These are phyloP conservation scores for Caenorhabditis parvicauda DNA, from an alignment of 2,888 invertebrate species.

Conservation along the genomic window DNA sequence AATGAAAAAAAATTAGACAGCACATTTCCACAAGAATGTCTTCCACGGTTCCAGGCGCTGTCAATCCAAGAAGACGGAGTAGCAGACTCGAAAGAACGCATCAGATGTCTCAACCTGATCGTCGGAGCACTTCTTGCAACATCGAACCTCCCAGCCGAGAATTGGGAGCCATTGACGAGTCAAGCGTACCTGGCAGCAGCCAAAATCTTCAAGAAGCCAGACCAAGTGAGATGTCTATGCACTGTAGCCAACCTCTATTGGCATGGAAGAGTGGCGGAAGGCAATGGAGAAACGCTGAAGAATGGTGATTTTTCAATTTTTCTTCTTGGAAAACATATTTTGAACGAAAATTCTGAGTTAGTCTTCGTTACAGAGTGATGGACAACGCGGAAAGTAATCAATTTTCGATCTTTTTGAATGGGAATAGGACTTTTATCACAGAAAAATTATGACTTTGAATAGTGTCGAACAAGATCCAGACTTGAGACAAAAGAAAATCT, in stretches of 20 bases:
- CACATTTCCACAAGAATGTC: too few species aligned
- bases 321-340: not conserved
- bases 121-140: slow-evolving; percentile 31
- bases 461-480: too few species aligned
- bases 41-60: slow-evolving; percentile 27
- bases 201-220: slow-evolving; percentile 86
- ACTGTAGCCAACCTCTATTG: slow-evolving; percentile 84
- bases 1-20: too few species aligned
- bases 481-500: too few species aligned
- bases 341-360: too few species aligned
- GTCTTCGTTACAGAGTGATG: too few species aligned
- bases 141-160: slow-evolving; percentile 73
- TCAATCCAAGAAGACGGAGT: slow-evolving; percentile 46
- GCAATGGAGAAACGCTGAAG: slow-evolving; percentile 68
- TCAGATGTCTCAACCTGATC: slow-evolving; percentile 34
- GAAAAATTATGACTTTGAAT: too few species aligned
- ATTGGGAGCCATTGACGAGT: slow-evolving; percentile 90
- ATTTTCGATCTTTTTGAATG: too few species aligned
- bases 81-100: slow-evolving; percentile 38
- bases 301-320: slow-evolving; percentile 67
- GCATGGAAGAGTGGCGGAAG: slow-evolving; percentile 66
- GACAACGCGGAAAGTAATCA: too few species aligned
- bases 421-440: too few species aligned
- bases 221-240: slow-evolving; percentile 80
- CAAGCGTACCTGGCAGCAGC: slow-evolving; percentile 93